Evolutionary conservation across 92 coral and sea anemone genomes (phyloP).

Genomic region (Epizoanthus stellaris): DNA sequence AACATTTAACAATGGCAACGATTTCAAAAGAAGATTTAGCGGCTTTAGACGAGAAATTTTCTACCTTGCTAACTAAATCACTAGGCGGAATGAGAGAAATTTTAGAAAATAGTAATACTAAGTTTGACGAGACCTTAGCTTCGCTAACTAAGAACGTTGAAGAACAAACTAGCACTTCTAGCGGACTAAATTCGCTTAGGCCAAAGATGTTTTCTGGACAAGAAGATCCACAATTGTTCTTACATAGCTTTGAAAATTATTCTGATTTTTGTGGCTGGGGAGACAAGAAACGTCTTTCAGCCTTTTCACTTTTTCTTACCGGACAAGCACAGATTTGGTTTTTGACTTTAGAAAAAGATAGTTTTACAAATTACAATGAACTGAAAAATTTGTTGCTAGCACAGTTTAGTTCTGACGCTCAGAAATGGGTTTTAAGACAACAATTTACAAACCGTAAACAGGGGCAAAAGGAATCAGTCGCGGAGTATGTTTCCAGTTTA

Average conservation of each 20-base stretch:
- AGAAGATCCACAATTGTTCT: neutral
- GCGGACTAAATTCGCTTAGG: neutral
- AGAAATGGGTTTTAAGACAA: neutral
- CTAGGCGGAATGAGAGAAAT: too few species aligned
- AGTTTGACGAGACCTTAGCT: too few species aligned
- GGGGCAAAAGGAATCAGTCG: neutral
- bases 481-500: neutral
- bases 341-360: neutral
- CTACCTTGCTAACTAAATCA: too few species aligned
- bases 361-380: constrained; percentile 14
- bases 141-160: too few species aligned
- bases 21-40: too few species aligned
- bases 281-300: constrained; percentile 1
- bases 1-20: too few species aligned
- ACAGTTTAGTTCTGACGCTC: neutral
- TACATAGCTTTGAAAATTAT: neutral
- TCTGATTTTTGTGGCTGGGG: neutral
- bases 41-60: too few species aligned
- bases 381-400: neutral
- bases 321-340: constrained; percentile 16
- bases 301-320: constrained; percentile 9
- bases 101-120: too few species aligned
- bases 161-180: too few species aligned
- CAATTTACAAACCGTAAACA: neutral
- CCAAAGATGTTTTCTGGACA: neutral